A percentile compares a stretch with the other conserved stretches of the same genome.
Conservation (phyloP, 2,797 vertebrate genomes). For the Cryptoblepharus egeriae region DNA sequence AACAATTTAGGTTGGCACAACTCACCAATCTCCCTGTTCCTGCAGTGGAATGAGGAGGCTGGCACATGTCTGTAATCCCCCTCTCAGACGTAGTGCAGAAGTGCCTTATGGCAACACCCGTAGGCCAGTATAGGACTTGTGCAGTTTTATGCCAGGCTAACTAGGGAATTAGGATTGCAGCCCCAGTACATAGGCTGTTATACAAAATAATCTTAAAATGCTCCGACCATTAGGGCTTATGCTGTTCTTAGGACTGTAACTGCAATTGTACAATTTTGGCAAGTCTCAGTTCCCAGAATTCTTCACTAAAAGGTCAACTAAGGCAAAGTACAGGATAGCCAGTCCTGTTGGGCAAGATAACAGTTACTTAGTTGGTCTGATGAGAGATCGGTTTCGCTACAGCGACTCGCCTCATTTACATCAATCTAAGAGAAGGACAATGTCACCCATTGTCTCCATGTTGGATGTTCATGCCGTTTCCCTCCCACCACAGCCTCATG, state of each 20-base stretch:
- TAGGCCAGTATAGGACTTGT: no score
- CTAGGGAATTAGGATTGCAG: no score
- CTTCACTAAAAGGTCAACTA: slow-evolving; percentile 24
- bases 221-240: background rate
- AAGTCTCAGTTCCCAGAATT: background rate
- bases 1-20: no score
- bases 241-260: background rate
- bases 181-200: background rate
- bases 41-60: no score
- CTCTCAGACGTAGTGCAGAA: no score
- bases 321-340: slow-evolving; percentile 26
- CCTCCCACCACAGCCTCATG: slow-evolving; percentile 18
- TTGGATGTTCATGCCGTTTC: background rate
- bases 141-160: no score
- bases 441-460: background rate
- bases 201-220: background rate
- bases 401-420: slow-evolving; percentile 2
- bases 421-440: slow-evolving; percentile 12
- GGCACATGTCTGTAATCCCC: no score
- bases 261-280: background rate
- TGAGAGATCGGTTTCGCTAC: background rate
- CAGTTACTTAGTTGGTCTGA: background rate
- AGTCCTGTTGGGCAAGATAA: slow-evolving; percentile 32
- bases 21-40: no score
- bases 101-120: no score